Base-by-base conservation (phyloP, 2,888 invertebrate species). In the Xestoiulus laeticollis region DNA sequence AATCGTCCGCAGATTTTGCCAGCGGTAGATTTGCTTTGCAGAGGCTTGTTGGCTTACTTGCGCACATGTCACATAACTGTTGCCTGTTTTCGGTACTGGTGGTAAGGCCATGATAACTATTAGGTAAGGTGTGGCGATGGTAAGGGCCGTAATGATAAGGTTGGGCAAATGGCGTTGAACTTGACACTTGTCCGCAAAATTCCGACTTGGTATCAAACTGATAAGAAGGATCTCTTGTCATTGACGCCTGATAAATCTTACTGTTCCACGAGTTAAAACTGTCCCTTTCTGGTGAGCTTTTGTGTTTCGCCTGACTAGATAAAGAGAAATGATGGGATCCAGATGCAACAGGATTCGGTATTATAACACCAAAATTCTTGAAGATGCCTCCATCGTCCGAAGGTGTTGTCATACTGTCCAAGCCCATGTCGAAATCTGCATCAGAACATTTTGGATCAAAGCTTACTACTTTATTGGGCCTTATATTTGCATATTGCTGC, bases 381-480 rank as follows among this genome's bases (percentile, higher is more conserved):
- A 38, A 32, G 43, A 68, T 30, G 33, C 59, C 33, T 16, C 68
- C 78, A 26, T 87, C 87, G 78, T 87, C 87, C 14, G 87, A 87
- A 30, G 78, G 78, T 16, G 87, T 68, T 30, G 32, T 59, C 87
- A 87, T 78, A 22, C 59, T 78, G 43, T 87, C 78, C 68, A 87
- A 78, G 3, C 68, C 59, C 59, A 87, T 78, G 19, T 87, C 87
- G 38, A 38, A n/a, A 32, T 87, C 78, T 0, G n/a, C 59, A 53
- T 87, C 87, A 5, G 32, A 22, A 19, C 53, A 44, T 48, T 86
- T 43, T 26, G 48, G 44, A 86, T 48, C 86, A 26, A 86, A 86
- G 44, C 53, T 44, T 53, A 53, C 53, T 22, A 33, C 59, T 38
- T 87, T 87, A n/a, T 68, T 87, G 22, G 48, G 32, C 59, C 59